phyloP scores from a whole-genome alignment of 1,140 invertebrate species.

The Neodiprion virginianus region DNA sequence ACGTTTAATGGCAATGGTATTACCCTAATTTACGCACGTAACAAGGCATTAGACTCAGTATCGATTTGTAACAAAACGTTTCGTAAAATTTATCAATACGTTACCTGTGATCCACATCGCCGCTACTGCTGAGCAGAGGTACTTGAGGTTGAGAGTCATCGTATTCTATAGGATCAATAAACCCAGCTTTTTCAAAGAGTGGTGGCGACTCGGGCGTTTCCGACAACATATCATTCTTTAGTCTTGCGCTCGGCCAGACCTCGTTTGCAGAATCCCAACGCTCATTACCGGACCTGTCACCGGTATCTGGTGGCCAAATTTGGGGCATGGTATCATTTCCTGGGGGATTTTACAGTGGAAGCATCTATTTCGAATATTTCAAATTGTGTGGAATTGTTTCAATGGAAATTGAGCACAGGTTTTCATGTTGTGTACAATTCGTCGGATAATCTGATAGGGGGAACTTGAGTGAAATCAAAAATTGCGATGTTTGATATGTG shows the following conservation, averaged over 20 bases:
- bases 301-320: conserved; percentile 46
- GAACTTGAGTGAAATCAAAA: too few relatives aligned
- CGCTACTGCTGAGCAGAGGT: conserved; percentile 54
- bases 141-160: conserved; percentile 60
- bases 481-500: too few relatives aligned
- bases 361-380: background rate
- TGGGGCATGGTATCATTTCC: conserved; percentile 53
- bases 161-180: conserved; percentile 64
- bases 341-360: conserved; percentile 24
- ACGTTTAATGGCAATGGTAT: conserved; percentile 51
- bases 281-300: conserved; percentile 40
- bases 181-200: conserved; percentile 67
- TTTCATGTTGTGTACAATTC: too few relatives aligned
- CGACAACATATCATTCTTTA: conserved; percentile 43
- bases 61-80: background rate
- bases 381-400: too few relatives aligned
- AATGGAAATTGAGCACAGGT: too few relatives aligned
- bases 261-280: conserved; percentile 52
- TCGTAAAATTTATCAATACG: conserved; percentile 3
- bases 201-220: conserved; percentile 74
- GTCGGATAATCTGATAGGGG: too few relatives aligned
- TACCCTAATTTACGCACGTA: conserved; percentile 40
- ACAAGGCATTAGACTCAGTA: too few relatives aligned
- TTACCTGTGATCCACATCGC: conserved; percentile 68
- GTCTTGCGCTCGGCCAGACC: conserved; percentile 43